These are phyloP conservation scores for Zaprionus africanus DNA, from an alignment of 1,140 invertebrate species.

Conservation along the genomic window DNA sequence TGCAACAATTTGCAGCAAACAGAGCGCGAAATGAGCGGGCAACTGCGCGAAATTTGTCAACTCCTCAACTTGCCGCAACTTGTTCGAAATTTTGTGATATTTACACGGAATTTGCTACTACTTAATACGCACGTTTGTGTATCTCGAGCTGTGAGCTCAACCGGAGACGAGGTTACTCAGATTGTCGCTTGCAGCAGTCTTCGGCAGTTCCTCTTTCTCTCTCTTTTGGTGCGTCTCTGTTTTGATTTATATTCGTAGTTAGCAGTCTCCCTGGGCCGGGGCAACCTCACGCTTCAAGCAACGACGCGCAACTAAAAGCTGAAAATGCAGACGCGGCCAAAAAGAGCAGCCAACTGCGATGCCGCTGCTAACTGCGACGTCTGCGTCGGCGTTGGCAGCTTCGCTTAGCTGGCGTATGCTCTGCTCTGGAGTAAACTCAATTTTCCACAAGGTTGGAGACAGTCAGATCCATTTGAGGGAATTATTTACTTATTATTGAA, in stretches of 20 bases:
- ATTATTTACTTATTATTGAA: too few relatives aligned
- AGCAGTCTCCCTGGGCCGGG: conserved; percentile 12
- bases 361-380: conserved; percentile 11
- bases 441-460: background rate
- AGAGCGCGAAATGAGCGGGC: conserved; percentile 75
- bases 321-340: conserved; percentile 70
- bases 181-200: background rate
- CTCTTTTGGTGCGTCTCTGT: conserved; percentile 1
- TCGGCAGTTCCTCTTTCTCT: background rate
- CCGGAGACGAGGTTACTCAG: conserved; percentile 25
- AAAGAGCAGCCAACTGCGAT: conserved; percentile 48
- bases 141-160: conserved; percentile 32
- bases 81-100: conserved; percentile 44
- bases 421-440: conserved; percentile 4
- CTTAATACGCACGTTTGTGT: conserved; percentile 67
- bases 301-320: conserved; percentile 71
- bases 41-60: conserved; percentile 74
- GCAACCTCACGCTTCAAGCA: conserved; percentile 72
- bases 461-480: background rate
- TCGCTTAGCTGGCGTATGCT: conserved; percentile 23
- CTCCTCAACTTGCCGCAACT: conserved; percentile 58
- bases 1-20: conserved; percentile 77
- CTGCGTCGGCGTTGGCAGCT: conserved; percentile 20
- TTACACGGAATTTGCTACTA: conserved; percentile 50
- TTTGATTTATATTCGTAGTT: conserved; percentile 26